These are phyloP conservation scores for Thera britannica DNA, from an alignment of 2,888 invertebrate genomes.

Conservation along the genomic window DNA sequence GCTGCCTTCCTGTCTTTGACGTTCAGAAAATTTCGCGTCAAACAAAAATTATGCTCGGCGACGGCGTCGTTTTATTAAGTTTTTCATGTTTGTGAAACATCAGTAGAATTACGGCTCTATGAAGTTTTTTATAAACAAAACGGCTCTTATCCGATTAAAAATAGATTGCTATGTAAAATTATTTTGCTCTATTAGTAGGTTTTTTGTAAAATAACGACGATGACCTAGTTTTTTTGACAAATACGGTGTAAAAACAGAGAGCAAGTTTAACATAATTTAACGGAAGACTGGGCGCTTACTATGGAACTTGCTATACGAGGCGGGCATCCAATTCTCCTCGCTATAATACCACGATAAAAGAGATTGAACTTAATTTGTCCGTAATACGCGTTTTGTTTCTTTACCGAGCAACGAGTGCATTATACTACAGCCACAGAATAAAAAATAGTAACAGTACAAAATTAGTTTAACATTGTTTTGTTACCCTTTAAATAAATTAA, in stretches of 20 bases:
- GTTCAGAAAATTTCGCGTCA: constrained; percentile 47
- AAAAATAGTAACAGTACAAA: background rate
- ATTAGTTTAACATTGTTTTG: background rate
- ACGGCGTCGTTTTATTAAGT: constrained; percentile 15
- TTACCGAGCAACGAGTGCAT: constrained; percentile 57
- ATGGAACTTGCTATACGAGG: constrained; percentile 65
- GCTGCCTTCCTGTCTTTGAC: constrained; percentile 45
- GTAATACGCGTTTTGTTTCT: constrained; percentile 70
- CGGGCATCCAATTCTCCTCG: constrained; percentile 68
- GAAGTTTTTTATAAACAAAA: constrained; percentile 11
- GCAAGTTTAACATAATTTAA: constrained; percentile 80
- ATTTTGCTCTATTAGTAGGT: background rate
- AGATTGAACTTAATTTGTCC: constrained; percentile 78
- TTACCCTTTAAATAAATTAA: too few relatives aligned
- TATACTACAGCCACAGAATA: constrained; percentile 43
- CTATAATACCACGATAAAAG: constrained; percentile 79
- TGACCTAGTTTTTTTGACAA: constrained; percentile 41
- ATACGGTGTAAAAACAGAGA: constrained; percentile 62
- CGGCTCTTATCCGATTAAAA: constrained; percentile 22
- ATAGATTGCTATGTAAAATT: background rate
- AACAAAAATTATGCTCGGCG: constrained; percentile 26
- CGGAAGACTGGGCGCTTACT: constrained; percentile 69
- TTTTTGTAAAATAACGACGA: constrained; percentile 43
- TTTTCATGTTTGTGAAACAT: constrained; percentile 24
- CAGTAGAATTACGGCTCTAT: constrained; percentile 8